phyloP scores from a whole-genome alignment of 2,888 invertebrate species.

The Volucella zonaria region DNA sequence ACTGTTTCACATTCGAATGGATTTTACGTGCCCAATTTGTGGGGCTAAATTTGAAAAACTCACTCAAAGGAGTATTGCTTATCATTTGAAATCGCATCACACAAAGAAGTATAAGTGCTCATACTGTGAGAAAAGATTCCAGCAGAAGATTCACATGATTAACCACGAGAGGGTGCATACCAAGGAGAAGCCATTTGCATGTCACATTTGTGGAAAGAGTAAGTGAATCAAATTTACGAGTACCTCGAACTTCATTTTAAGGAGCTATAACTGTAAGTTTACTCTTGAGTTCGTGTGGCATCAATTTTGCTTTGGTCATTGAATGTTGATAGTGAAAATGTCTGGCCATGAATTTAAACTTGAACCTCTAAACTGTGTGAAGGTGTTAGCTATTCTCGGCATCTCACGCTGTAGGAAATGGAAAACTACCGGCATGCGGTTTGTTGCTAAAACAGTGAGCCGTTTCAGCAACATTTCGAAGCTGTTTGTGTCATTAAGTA shows the following conservation, averaged over 20 bases:
- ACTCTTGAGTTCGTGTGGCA: too few species aligned
- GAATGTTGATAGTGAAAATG: too few species aligned
- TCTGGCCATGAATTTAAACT: too few species aligned
- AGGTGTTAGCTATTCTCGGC: too few species aligned
- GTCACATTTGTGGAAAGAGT: slow-evolving; percentile 75
- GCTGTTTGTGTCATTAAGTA: too few species aligned
- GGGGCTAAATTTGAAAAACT: slow-evolving; percentile 75
- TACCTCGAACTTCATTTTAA: neutral
- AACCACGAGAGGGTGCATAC: slow-evolving; percentile 77
- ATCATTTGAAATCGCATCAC: slow-evolving; percentile 76
- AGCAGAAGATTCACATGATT: slow-evolving; percentile 76
- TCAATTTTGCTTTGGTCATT: too few species aligned
- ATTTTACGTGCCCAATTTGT: slow-evolving; percentile 76
- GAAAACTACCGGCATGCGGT: too few species aligned
- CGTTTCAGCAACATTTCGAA: too few species aligned
- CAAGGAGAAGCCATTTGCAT: slow-evolving; percentile 76
- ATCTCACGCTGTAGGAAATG: too few species aligned
- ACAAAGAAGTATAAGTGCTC: slow-evolving; percentile 76
- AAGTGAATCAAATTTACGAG: slow-evolving; percentile 21
- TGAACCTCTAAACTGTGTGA: too few species aligned
- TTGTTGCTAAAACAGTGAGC: too few species aligned
- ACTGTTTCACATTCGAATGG: slow-evolving; percentile 75
- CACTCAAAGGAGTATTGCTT: slow-evolving; percentile 75
- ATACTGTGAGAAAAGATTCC: slow-evolving; percentile 76
- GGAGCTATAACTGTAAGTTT: too few species aligned